Evolutionary conservation across 2,888 invertebrate genomes (phyloP).

Genomic region (Ornithoptera alexandrae): DNA sequence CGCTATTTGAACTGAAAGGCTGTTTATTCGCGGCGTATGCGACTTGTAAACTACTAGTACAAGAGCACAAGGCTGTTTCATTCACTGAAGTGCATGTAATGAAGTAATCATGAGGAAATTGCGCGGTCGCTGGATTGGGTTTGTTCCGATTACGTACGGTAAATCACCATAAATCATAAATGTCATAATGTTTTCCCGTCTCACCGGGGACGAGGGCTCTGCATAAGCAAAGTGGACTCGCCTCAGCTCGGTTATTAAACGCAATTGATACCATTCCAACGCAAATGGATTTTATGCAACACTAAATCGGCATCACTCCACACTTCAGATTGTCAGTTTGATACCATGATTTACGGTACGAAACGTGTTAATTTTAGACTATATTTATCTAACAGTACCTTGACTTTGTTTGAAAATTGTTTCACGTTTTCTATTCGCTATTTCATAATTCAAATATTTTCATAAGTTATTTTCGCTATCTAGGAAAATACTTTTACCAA

Average conservation of each 20-base stretch:
- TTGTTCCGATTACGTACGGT: conserved; percentile 34
- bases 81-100: conserved; percentile 21
- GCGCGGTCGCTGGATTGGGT: conserved; percentile 9
- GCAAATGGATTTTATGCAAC: conserved; percentile 34
- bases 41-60: conserved; percentile 3
- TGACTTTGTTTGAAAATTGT: background rate
- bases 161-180: conserved; percentile 41
- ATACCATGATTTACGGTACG: conserved; percentile 29
- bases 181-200: conserved; percentile 42
- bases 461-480: background rate
- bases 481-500: background rate
- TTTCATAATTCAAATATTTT: background rate
- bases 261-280: conserved; percentile 34
- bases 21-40: conserved; percentile 20
- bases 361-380: conserved; percentile 24
- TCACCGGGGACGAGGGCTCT: conserved; percentile 26
- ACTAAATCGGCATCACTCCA: conserved; percentile 29
- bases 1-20: conserved; percentile 35
- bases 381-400: background rate
- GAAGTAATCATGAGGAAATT: conserved; percentile 28
- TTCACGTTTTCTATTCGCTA: background rate
- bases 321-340: conserved; percentile 27
- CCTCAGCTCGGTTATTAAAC: conserved; percentile 33
- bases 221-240: conserved; percentile 11
- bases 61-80: conserved; percentile 14